Percentiles rank a stretch among this genome's conserved stretches.
phyloP scores from a whole-genome alignment of 1,140 invertebrate genomes.

The Drosophila ercepeae region DNA sequence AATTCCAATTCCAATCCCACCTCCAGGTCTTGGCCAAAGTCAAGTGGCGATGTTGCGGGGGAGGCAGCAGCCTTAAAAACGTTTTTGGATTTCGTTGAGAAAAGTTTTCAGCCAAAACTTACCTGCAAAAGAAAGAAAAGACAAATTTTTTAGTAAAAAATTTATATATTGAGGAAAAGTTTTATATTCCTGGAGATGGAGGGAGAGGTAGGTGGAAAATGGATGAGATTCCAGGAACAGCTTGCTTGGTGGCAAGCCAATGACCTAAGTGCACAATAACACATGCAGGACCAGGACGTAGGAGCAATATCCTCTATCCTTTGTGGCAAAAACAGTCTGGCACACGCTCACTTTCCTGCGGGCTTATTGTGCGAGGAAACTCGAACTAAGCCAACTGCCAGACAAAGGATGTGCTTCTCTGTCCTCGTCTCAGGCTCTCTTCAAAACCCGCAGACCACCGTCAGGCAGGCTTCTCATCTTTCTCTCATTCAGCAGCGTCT shows the following conservation, averaged over 20 bases:
- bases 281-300: slow-evolving; percentile 1
- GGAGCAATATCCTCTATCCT: slow-evolving; percentile 55
- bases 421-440: background rate
- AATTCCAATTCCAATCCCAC: too few relatives aligned
- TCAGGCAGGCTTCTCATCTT: slow-evolving; percentile 24
- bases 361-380: slow-evolving; percentile 46
- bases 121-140: slow-evolving; percentile 54
- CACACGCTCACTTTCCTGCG: slow-evolving; percentile 67
- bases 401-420: slow-evolving; percentile 50
- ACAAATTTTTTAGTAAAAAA: slow-evolving; percentile 45
- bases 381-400: slow-evolving; percentile 40
- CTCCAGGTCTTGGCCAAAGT: slow-evolving; percentile 39
- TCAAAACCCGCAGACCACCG: slow-evolving; percentile 28
- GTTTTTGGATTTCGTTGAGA: slow-evolving; percentile 8
- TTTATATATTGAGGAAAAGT: slow-evolving; percentile 54
- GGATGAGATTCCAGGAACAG: background rate
- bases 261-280: slow-evolving; percentile 46
- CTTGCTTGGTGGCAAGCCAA: slow-evolving; percentile 39
- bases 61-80: slow-evolving; percentile 36
- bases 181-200: slow-evolving; percentile 13
- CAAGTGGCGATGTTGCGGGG: slow-evolving; percentile 36
- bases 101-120: slow-evolving; percentile 51
- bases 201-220: background rate
- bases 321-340: slow-evolving; percentile 46
- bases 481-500: slow-evolving; percentile 32